Conservation (phyloP, 2,888 invertebrate species). For the Dryococelus australis region DNA sequence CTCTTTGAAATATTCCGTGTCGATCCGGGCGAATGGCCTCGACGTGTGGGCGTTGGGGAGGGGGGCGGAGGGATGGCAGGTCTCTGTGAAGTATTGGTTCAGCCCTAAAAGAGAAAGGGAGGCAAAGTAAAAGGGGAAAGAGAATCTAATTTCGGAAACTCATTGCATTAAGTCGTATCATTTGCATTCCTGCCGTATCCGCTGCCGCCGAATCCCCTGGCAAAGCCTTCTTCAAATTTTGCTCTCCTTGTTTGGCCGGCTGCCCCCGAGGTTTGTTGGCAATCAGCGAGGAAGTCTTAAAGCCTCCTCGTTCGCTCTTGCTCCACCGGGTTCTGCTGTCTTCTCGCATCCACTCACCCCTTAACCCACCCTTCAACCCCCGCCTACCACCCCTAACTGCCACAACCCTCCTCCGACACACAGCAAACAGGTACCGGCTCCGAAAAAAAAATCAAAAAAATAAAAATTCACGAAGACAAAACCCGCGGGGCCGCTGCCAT, state of each 20-base stretch:
- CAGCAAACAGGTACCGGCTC: no score
- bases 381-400: no score
- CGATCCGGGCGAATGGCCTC: not conserved
- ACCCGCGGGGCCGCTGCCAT: no score
- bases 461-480: no score
- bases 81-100: not conserved
- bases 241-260: slow-evolving; percentile 16
- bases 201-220: not conserved
- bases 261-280: slow-evolving; percentile 10
- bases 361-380: no score
- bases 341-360: no score
- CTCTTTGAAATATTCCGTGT: not conserved
- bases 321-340: not conserved
- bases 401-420: no score
- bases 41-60: not conserved
- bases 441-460: no score
- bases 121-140: not conserved
- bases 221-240: slow-evolving; percentile 16
- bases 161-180: slow-evolving; percentile 16
- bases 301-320: not conserved
- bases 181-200: slow-evolving; percentile 16
- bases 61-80: not conserved
- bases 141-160: slow-evolving; percentile 16
- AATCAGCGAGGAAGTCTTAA: not conserved
- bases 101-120: not conserved